Evolutionary conservation across 2,888 invertebrate species (phyloP).

Genomic region (Hipparchia semele): DNA sequence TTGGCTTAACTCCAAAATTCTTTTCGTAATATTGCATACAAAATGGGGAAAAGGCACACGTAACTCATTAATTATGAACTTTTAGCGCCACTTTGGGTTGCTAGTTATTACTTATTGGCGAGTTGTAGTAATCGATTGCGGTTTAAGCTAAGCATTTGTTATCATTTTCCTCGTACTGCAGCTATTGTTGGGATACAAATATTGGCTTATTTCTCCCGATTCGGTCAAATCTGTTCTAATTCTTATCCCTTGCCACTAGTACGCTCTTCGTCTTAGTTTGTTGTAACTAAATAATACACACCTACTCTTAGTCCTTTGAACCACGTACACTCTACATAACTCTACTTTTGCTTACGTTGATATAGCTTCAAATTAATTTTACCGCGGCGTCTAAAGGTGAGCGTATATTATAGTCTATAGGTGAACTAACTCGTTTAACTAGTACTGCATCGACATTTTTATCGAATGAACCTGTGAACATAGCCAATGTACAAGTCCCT

Average conservation of each 20-base stretch:
- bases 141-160: not conserved
- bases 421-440: not conserved
- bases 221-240: not conserved
- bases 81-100: constrained; percentile 8
- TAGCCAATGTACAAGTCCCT: not conserved
- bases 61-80: constrained; percentile 21
- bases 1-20: constrained; percentile 35
- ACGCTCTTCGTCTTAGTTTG: too few relatives aligned
- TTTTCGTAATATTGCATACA: constrained; percentile 26
- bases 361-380: too few relatives aligned
- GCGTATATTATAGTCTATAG: not conserved
- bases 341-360: too few relatives aligned
- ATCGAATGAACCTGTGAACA: not conserved
- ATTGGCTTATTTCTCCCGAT: not conserved
- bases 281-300: too few relatives aligned
- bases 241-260: too few relatives aligned
- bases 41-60: constrained; percentile 17
- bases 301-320: too few relatives aligned
- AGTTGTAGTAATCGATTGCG: constrained; percentile 3
- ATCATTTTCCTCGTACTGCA: constrained; percentile 8
- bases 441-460: not conserved
- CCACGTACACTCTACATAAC: too few relatives aligned
- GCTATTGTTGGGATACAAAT: not conserved
- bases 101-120: constrained; percentile 2
- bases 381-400: too few relatives aligned